Conservation (phyloP, 2,113 vertebrate genomes). For the Vanacampus margaritifer region DNA sequence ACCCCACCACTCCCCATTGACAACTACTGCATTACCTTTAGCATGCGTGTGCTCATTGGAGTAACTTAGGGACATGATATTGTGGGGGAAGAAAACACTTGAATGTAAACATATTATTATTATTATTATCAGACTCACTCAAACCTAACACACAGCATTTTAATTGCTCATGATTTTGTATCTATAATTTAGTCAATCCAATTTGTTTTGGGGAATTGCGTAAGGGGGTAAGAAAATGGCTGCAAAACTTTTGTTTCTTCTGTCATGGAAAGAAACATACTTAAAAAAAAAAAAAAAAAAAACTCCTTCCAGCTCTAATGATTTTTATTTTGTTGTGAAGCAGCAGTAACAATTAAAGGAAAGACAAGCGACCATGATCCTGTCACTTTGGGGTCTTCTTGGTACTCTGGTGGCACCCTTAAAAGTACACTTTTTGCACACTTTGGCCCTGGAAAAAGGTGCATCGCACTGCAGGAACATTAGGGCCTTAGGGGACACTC, state of each 20-base stretch:
- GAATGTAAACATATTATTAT: no score
- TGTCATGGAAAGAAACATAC: background rate
- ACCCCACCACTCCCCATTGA: no score
- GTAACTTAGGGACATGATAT: no score
- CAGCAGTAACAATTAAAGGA: background rate
- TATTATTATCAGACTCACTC: background rate
- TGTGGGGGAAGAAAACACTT: no score
- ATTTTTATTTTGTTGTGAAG: background rate
- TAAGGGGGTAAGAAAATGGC: background rate
- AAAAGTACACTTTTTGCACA: background rate
- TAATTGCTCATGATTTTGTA: background rate
- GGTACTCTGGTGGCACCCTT: background rate
- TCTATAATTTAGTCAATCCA: background rate
- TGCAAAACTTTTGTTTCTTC: background rate
- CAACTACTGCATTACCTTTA: no score
- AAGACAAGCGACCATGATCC: background rate
- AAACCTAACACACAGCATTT: background rate
- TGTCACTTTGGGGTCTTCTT: background rate
- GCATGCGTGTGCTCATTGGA: no score
- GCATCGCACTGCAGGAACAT: background rate
- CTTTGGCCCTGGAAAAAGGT: background rate
- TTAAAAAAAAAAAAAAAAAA: background rate
- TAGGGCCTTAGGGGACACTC: background rate
- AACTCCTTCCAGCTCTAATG: background rate
- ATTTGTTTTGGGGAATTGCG: background rate